Evolutionary conservation across 92 coral and sea anemone species (phyloP).

Genomic region (Porites divaricata): DNA sequence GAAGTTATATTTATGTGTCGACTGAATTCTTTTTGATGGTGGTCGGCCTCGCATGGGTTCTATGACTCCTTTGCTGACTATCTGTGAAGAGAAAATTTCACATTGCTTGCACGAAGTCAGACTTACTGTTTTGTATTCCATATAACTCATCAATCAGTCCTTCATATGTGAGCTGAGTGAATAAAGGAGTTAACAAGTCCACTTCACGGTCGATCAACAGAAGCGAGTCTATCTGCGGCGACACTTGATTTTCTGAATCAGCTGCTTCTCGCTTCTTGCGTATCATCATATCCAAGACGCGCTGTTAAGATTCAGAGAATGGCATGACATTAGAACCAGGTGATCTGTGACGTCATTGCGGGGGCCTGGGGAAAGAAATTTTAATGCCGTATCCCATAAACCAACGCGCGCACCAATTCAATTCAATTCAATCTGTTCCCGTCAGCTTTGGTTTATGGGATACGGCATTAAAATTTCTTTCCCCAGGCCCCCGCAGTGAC

Average conservation of each 20-base stretch:
- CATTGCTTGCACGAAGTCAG: too few species aligned
- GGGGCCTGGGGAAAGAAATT: too few species aligned
- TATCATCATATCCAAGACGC: slow-evolving; percentile 95
- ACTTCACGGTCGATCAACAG: slow-evolving; percentile 90
- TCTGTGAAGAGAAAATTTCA: not conserved
- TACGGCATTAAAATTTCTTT: too few species aligned
- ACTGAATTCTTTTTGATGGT: too few species aligned
- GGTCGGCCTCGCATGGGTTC: too few species aligned
- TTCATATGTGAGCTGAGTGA: slow-evolving; percentile 96
- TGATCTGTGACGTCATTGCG: too few species aligned
- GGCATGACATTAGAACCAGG: not conserved
- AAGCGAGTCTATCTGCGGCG: slow-evolving; percentile 94
- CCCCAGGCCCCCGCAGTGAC: too few species aligned
- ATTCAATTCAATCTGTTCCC: too few species aligned
- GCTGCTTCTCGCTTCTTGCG: slow-evolving; percentile 92
- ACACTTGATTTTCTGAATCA: slow-evolving; percentile 81
- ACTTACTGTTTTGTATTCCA: slow-evolving; percentile 95
- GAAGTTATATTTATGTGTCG: too few species aligned
- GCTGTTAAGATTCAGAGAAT: slow-evolving; percentile 40
- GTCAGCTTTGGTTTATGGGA: too few species aligned
- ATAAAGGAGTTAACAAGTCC: slow-evolving; percentile 90
- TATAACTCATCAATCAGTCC: slow-evolving; percentile 97
- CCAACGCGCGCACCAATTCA: too few species aligned
- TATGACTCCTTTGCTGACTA: not conserved
- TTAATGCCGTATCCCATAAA: too few species aligned